These are phyloP conservation scores for Aquatica leii DNA, from an alignment of 2,888 invertebrate genomes.

Conservation along the genomic window DNA sequence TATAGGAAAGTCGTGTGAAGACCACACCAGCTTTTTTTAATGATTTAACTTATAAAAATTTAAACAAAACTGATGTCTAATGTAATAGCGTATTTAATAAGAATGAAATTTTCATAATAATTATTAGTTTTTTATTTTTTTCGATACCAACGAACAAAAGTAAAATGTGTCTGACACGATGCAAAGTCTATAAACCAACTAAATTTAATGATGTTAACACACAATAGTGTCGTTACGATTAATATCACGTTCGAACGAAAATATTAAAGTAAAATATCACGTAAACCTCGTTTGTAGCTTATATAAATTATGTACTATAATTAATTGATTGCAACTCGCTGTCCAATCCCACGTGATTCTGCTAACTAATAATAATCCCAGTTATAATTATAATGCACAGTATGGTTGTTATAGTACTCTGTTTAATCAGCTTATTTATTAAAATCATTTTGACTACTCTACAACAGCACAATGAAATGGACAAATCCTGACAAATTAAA, in stretches of 20 bases:
- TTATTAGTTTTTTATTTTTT: too few relatives aligned
- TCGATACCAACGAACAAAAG: too few relatives aligned
- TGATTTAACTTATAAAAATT: too few relatives aligned
- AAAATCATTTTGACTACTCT: conserved; percentile 19
- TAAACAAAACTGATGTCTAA: too few relatives aligned
- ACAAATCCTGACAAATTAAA: conserved; percentile 25
- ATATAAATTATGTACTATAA: conserved; percentile 23
- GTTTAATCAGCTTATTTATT: conserved; percentile 33
- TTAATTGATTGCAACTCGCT: conserved; percentile 20
- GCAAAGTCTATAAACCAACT: too few relatives aligned
- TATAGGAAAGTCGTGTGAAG: too few relatives aligned
- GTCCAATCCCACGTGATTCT: conserved; percentile 19
- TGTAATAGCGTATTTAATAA: too few relatives aligned
- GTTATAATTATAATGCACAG: conserved; percentile 23
- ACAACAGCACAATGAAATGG: conserved; percentile 24
- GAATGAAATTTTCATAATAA: too few relatives aligned
- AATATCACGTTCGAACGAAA: conserved; percentile 21
- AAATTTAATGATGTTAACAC: too few relatives aligned
- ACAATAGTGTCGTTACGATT: conserved; percentile 10
- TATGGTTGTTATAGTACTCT: conserved; percentile 17
- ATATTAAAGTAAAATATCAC: conserved; percentile 20
- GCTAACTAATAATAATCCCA: conserved; percentile 21
- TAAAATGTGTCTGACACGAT: too few relatives aligned
- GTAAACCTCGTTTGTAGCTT: conserved; percentile 22
- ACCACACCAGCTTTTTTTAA: too few relatives aligned